These are phyloP conservation scores for Typhlichthys eigenmanni DNA, from an alignment of 2,797 vertebrate genomes.

Conservation along the genomic window DNA sequence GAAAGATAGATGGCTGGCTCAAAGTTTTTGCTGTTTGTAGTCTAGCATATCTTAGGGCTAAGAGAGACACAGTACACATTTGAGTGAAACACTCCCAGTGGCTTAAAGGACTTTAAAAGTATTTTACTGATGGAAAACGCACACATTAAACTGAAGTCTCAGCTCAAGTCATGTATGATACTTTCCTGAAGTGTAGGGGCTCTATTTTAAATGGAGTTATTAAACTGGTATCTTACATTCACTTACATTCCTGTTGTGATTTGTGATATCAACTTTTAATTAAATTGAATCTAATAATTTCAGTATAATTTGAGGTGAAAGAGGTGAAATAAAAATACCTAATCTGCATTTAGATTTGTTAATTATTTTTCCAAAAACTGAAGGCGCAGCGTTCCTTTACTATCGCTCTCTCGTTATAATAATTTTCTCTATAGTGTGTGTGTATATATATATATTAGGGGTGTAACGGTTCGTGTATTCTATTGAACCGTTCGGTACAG, in stretches of 20 bases:
- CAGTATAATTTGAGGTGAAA: neutral
- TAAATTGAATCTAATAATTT: too few relatives aligned
- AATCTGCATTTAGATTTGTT: neutral
- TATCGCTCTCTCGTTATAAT: too few relatives aligned
- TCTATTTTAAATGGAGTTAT: too few relatives aligned
- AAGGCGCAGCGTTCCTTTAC: too few relatives aligned
- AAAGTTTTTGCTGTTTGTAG: constrained; percentile 46
- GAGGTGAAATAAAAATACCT: neutral
- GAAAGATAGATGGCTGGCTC: constrained; percentile 33
- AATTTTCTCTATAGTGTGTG: too few relatives aligned
- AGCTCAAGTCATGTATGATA: constrained; percentile 40
- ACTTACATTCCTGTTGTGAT: too few relatives aligned
- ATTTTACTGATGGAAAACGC: constrained; percentile 54
- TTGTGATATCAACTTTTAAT: too few relatives aligned
- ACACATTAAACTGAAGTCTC: constrained; percentile 16
- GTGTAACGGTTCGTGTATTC: too few relatives aligned
- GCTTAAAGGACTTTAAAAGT: constrained; percentile 35
- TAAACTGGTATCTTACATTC: too few relatives aligned
- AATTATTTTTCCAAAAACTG: too few relatives aligned
- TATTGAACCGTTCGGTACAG: too few relatives aligned
- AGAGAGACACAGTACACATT: constrained; percentile 38
- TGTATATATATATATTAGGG: too few relatives aligned
- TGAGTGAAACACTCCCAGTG: constrained; percentile 52
- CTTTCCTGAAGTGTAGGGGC: neutral
- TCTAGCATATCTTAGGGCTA: constrained; percentile 42